Percentiles rank a stretch among this genome's conserved stretches.
These are phyloP conservation scores for Villa cingulata DNA, from an alignment of 2,888 invertebrate genomes.

Conservation along the genomic window DNA sequence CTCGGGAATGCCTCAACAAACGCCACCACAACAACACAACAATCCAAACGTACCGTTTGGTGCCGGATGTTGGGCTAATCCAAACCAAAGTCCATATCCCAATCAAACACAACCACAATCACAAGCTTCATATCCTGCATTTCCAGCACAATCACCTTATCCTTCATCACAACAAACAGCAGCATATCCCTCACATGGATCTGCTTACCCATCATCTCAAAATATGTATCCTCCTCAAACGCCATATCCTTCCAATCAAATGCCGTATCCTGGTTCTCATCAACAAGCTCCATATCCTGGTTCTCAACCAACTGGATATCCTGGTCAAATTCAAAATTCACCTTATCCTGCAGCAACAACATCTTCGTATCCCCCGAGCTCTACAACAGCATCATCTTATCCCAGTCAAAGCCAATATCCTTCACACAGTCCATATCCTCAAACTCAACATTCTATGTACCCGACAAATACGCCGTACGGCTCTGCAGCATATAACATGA, in stretches of 20 bases:
- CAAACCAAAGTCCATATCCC: conserved; percentile 6
- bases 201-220: conserved; percentile 6
- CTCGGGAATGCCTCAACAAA: conserved; percentile 30
- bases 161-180: conserved; percentile 2
- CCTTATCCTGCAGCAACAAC: not conserved
- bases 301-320: not conserved
- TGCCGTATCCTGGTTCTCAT: not conserved
- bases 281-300: not conserved
- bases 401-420: not conserved
- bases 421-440: not conserved
- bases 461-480: conserved; percentile 20
- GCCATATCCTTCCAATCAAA: conserved; percentile 1
- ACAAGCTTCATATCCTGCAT: conserved; percentile 15
- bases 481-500: conserved; percentile 21
- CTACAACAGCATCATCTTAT: not conserved
- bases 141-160: conserved; percentile 9
- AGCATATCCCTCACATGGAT: not conserved
- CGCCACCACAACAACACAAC: conserved; percentile 17
- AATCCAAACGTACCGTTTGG: conserved; percentile 28
- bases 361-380: not conserved
- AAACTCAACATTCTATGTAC: conserved; percentile 19
- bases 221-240: conserved; percentile 3
- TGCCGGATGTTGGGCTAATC: conserved; percentile 25
- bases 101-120: conserved; percentile 16
- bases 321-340: not conserved